Evolutionary conservation across 2,888 invertebrate genomes (phyloP), one percentile per base, ranked within the genome.

Genomic region (Apomyelois bistriatella): DNA sequence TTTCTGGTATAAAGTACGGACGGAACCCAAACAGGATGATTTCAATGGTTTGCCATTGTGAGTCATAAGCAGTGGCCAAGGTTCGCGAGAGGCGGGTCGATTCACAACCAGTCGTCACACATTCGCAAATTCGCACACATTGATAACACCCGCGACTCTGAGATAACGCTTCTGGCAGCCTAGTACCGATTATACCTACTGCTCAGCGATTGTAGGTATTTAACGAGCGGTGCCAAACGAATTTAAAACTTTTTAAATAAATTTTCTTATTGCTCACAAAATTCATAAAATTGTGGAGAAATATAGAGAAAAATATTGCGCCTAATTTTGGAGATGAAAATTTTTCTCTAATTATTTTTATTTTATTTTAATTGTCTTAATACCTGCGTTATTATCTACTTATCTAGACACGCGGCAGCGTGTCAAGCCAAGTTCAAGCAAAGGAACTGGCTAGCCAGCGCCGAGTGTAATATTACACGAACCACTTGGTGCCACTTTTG

Each of bases 31-130:
- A 5, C 8, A 10, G 10, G 12, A n/a, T 13, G 12, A n/a, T n/a
- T 35, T 22, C 28, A n/a, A 6, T 32, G n/a, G 16, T 42, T 35
- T 52, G 0, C 41, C 35, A 43, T 38, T 12, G 10, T 85, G 79
- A 85, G 66, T 83, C 78, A 82, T 85, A n/a, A n/a, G n/a, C n/a
- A 85, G 86, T 87, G 82, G 85, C 84, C 82, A 82, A 76, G 74
- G 79, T 80, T 69, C 68, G 72, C 70, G 69, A 74, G 79, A 65
- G 89, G 89, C 85, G 89, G 79, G 70, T 80, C 79, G 71, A 77
- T 81, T 79, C 67, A 68, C 72, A 78, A 79, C 79, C 57, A n/a
- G n/a, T n/a, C n/a, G n/a, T n/a, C n/a, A 60, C 58, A 67, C 58
- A 61, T 61, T 62, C 61, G 62, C 64, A 68, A 22, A 64, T 76